Percentiles rank a stretch among this genome's conserved stretches.
Evolutionary conservation across 2,797 vertebrate species (phyloP).

Genomic region (Melanotaenia boesemani): DNA sequence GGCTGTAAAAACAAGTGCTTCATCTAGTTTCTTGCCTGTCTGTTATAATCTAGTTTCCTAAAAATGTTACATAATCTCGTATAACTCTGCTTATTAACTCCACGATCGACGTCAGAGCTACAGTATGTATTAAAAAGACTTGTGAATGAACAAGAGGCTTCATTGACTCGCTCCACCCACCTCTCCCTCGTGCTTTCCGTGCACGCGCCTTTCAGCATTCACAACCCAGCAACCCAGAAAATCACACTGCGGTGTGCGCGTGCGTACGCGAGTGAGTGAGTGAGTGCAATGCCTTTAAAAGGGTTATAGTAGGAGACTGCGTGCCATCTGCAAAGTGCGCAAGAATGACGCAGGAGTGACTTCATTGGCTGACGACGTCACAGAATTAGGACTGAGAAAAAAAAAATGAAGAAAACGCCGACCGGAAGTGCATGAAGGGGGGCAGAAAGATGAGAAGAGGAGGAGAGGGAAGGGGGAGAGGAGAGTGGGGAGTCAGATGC

Average conservation of each 20-base stretch:
- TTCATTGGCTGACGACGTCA: slow-evolving; percentile 81
- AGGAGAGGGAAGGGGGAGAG: background rate
- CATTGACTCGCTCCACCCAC: slow-evolving; percentile 66
- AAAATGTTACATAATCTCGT: background rate
- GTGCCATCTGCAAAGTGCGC: slow-evolving; percentile 86
- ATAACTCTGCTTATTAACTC: background rate
- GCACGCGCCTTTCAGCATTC: slow-evolving; percentile 51
- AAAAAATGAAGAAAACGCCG: slow-evolving; percentile 69
- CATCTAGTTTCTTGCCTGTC: background rate
- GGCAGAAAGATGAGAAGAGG: background rate
- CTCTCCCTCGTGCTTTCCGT: slow-evolving; percentile 39
- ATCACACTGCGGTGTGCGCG: slow-evolving; percentile 71
- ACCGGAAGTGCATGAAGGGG: slow-evolving; percentile 68
- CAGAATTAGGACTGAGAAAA: slow-evolving; percentile 52
- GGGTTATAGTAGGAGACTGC: slow-evolving; percentile 83
- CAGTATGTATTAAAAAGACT: slow-evolving; percentile 48
- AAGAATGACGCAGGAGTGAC: slow-evolving; percentile 86
- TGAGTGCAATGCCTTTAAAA: slow-evolving; percentile 73
- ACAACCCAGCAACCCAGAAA: slow-evolving; percentile 51
- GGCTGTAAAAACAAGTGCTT: no score
- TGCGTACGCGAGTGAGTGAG: slow-evolving; percentile 17
- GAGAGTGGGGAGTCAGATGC: background rate
- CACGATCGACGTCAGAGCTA: slow-evolving; percentile 26
- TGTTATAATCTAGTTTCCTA: background rate
- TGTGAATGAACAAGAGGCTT: slow-evolving; percentile 74